Evolutionary conservation across 2,113 vertebrate genomes (phyloP), one percentile per base, ranked within the genome.

Genomic region (Ginglymostoma cirratum): DNA sequence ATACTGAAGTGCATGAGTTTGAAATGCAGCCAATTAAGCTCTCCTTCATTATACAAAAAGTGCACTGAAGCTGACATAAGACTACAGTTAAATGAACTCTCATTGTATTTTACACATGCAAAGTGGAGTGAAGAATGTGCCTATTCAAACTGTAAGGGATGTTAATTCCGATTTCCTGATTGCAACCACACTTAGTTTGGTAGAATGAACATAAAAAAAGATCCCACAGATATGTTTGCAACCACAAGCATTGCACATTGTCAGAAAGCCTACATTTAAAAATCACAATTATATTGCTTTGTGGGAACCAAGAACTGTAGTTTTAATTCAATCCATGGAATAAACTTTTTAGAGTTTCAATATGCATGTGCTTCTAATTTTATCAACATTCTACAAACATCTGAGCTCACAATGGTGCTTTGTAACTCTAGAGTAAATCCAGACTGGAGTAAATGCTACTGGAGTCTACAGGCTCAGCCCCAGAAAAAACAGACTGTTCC

Each of bases 301-400:
- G 94, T 66, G 94, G 94, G 94, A 95, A 95, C 94, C 94, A 72
- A 95, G 94, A 34, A 95, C 67, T 95, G 69, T 72, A 95, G 45
- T 72, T 95, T 95, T 95, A 95, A 95, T 95, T 95, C 94, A 95
- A 95, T 95, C 89, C 89, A 93, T 93, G 67, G 27, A 95, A 95
- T 76, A 95, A 72, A 72, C 94, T 72, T 95, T 70, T 67, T 42
- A 93, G 45, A 76, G 66, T 95, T 48, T 48, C 14, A 95, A 95
- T 69, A n/a, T 70, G 94, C 66, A 95, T 72, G 69, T 93, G 89
- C 94, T 72, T 95, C 69, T 27, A 72, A 95, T 72, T 95, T 95
- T 52, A 48, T 48, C 94, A 76, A 95, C 67, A 95, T 72, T 95
- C 93, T 70, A 66, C 67, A 95, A 95, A 95, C 93, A 95, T 95